Evolutionary conservation across 2,888 invertebrate species (phyloP), one percentile per base, ranked within the genome.

Genomic region (Hypomecis atomaria): DNA sequence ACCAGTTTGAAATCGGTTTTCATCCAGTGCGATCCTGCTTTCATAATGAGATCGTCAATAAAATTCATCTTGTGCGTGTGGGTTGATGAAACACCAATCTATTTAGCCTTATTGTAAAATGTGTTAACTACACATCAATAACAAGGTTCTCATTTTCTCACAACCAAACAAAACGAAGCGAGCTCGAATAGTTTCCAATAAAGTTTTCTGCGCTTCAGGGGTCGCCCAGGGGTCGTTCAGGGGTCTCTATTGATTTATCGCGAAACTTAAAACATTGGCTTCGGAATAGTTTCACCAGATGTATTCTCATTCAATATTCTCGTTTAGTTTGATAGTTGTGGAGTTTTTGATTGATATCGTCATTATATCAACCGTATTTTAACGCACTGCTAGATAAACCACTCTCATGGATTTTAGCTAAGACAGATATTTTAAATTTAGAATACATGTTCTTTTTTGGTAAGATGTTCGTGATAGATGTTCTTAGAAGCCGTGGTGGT

Each of bases 241-340:
- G 50, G 42, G n/a, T 23, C 42, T 33, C 36, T 59, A 64, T 64
- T 64, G 64, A 64, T 64, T 64, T 64, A 64, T 64, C 33, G 64
- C 36, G 10, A 56, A 64, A 64, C 59, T 59, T 64, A 59, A 59
- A 64, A 23, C 54, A 55, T 44, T 47, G 58, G n/a, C 40, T 4
- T 54, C 40, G 62, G 52, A 62, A 54, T 59, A 63, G 59, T 64
- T 64, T 54, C 36, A 11, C 49, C 64, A 64, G 59, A 64, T 64
- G 59, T 55, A 33, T 48, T 58, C 54, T 55, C 48, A 55, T 64
- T 64, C 59, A 50, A 55, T 64, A 64, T 62, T 54, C 38, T n/a
- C 43, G 36, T 13, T 48, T 23, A 23, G 57, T 62, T 42, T 37
- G 8, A 13, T 34, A 38, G 42, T 40, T 33, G 11, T 11, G 10